These are phyloP conservation scores for Drosophila azteca DNA, from an alignment of 1,140 invertebrate species.

Conservation along the genomic window DNA sequence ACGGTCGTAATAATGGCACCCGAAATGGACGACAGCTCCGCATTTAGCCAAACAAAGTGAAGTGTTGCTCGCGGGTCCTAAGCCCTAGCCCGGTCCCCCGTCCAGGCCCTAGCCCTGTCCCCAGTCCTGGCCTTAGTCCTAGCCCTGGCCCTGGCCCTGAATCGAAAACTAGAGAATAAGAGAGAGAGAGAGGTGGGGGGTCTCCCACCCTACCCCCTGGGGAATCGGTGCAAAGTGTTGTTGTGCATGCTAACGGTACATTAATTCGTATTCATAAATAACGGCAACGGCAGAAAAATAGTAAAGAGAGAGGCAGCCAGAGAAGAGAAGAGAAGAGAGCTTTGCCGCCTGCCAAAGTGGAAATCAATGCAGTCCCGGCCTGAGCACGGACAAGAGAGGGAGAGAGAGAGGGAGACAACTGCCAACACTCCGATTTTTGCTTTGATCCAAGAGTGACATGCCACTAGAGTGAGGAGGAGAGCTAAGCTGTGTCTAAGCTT, in stretches of 20 bases:
- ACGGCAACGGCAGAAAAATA: constrained; percentile 11
- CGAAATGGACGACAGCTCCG: constrained; percentile 68
- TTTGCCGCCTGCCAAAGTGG: constrained; percentile 36
- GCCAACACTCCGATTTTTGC: constrained; percentile 8
- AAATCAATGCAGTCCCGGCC: constrained; percentile 67
- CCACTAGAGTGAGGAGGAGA: no score
- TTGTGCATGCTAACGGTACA: constrained; percentile 75
- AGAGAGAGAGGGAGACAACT: background rate
- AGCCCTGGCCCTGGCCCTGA: constrained; percentile 18
- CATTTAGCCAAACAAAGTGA: constrained; percentile 73
- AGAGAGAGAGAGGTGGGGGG: no score
- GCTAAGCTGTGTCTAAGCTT: no score
- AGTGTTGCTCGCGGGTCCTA: constrained; percentile 20
- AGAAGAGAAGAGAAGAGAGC: background rate
- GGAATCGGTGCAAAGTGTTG: constrained; percentile 42
- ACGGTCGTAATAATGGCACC: constrained; percentile 74
- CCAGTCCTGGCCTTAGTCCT: background rate
- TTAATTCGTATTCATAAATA: constrained; percentile 79
- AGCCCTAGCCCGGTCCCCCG: constrained; percentile 6
- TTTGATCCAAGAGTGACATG: background rate
- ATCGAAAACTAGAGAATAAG: no score
- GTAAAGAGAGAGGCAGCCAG: constrained; percentile 6
- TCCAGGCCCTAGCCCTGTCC: constrained; percentile 25
- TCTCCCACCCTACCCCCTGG: background rate
- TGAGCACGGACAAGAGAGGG: constrained; percentile 1